Evolutionary conservation across 2,797 vertebrate species (phyloP), one percentile per base, ranked within the genome.

Genomic region (Pseudomugil gertrudae): DNA sequence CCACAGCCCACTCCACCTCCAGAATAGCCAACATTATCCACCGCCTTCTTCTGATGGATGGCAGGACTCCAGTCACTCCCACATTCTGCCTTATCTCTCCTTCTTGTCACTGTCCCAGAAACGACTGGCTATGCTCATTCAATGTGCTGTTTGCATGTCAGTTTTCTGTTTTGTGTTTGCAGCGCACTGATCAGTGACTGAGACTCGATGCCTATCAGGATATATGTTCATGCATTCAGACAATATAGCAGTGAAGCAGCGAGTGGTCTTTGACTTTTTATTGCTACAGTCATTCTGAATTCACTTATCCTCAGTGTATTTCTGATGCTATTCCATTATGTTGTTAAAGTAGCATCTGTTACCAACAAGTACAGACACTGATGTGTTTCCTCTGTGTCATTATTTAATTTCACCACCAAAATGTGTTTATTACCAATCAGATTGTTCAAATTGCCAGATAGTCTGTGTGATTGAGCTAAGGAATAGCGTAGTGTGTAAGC

Each of bases 1-100:
- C 66, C 63, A 19, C 83, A 0, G 76, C 90, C 88, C 88, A 90
- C 90, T 82, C 90, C 89, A 32, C 90, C 90, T 79, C 84, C 90
- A 17, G 57, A 70, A 50, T 32, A 81, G 79, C 78, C 80, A 84
- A 80, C 84, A 88, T 87, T 85, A 89, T 69, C 86, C 87, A 81
- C 88, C 87, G 76, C 88, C 88, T 84, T 86, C 85, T 84, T 65
- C 62, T 79, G 72, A 73, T 29, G 10, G 21, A 47, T 89, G 90
- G 90, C 90, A 86, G 71, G 14, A 38, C 66, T 91, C 90, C 90
- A 91, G 80, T 69, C 79, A 63, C 77, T 81, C 79, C 78, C 76
- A 81, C 81, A 72, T 72, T 60, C 45, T 56, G 65, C 68, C 83
- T 86, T 83, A 84, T 88, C 88, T 67, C 68, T 82, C 52, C 63